Evolutionary conservation across 2,888 invertebrate species (phyloP).

Genomic region (Drosophila mimica): DNA sequence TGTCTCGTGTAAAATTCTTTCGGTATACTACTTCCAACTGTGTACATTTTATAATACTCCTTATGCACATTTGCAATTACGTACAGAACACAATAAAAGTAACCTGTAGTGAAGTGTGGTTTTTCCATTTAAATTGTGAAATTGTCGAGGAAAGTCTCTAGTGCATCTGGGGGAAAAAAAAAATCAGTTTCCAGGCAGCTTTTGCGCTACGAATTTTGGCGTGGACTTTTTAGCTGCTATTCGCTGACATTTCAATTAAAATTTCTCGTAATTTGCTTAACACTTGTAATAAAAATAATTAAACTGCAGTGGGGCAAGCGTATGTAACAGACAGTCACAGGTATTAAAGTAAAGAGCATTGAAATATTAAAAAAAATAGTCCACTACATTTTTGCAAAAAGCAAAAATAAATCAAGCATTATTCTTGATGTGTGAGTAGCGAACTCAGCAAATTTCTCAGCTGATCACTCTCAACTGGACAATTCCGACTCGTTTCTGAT

Average conservation of each 20-base stretch:
- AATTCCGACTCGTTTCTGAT: not conserved
- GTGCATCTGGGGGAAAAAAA: not conserved
- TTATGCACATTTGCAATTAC: not conserved
- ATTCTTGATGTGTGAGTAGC: not conserved
- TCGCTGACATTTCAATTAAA: constrained; percentile 60
- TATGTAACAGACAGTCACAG: not conserved
- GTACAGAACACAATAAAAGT: not conserved
- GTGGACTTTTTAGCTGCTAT: constrained; percentile 14
- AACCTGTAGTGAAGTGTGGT: not conserved
- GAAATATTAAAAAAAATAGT: not conserved
- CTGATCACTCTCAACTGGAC: too few relatives aligned
- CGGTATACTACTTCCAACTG: not conserved
- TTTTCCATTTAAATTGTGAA: constrained; percentile 50
- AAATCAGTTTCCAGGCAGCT: constrained; percentile 2
- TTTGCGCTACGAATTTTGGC: not conserved
- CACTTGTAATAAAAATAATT: not conserved
- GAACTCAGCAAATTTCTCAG: not conserved
- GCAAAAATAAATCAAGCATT: not conserved
- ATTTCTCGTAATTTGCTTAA: constrained; percentile 6
- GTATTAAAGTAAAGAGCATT: not conserved
- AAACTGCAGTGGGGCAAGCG: not conserved
- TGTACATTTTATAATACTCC: not conserved
- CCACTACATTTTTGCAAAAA: not conserved
- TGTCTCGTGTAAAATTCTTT: too few relatives aligned
- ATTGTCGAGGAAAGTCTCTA: constrained; percentile 23